A percentile compares a stretch with the other conserved stretches of the same genome.
phyloP scores from a whole-genome alignment of 2,888 invertebrate genomes.

The Stenotaenia linearis region DNA sequence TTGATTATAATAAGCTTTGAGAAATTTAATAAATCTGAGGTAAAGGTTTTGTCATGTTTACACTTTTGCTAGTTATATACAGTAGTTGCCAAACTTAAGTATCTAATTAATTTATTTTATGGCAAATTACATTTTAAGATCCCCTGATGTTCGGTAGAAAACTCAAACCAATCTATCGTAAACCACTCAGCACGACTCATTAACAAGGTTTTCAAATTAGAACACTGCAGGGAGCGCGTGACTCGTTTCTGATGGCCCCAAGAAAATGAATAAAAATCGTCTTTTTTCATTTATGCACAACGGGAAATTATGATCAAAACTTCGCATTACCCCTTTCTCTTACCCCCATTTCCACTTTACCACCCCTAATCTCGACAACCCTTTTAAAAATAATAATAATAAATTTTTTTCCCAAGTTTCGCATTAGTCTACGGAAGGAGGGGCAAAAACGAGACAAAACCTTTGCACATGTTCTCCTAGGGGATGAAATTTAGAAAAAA shows the following conservation, averaged over 20 bases:
- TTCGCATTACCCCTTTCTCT: neutral
- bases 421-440: neutral
- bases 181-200: conserved; percentile 26
- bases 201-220: conserved; percentile 26
- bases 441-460: neutral
- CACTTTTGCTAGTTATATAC: neutral
- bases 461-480: conserved; percentile 12
- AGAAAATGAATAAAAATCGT: conserved; percentile 19
- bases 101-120: conserved; percentile 24
- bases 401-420: too few species aligned
- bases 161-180: conserved; percentile 26
- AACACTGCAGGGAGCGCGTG: conserved; percentile 22
- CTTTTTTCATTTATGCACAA: neutral
- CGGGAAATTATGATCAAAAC: conserved; percentile 14
- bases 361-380: neutral
- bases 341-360: neutral
- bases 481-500: neutral
- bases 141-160: conserved; percentile 24
- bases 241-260: neutral
- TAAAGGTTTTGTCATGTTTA: neutral
- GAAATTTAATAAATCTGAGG: conserved; percentile 16
- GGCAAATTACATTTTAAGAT: conserved; percentile 26
- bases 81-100: conserved; percentile 22
- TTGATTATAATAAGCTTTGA: neutral
- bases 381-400: neutral